Evolutionary conservation across 2,888 invertebrate species (phyloP).

Genomic region (Drosophila histrio): DNA sequence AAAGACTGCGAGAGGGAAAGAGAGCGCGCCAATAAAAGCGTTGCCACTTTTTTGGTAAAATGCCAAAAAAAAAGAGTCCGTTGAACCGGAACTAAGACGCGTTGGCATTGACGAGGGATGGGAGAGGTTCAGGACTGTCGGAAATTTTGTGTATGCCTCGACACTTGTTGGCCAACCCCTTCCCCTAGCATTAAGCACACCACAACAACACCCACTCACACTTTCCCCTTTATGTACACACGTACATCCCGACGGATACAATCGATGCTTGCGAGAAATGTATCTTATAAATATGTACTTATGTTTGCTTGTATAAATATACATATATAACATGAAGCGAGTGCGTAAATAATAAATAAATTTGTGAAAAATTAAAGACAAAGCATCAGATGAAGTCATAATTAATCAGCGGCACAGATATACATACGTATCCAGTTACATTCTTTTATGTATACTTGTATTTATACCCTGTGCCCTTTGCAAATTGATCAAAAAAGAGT

Average conservation of each 20-base stretch:
- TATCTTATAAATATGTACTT: slow-evolving; percentile 8
- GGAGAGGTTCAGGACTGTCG: slow-evolving; percentile 16
- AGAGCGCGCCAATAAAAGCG: slow-evolving; percentile 16
- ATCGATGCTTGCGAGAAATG: slow-evolving; percentile 17
- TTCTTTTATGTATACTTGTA: no score
- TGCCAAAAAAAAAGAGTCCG: slow-evolving; percentile 45
- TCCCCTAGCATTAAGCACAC: background rate
- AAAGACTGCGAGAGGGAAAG: slow-evolving; percentile 6
- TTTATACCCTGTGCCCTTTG: no score
- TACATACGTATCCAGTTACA: background rate
- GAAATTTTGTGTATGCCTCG: slow-evolving; percentile 23
- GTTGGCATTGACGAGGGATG: slow-evolving; percentile 18
- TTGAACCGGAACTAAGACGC: slow-evolving; percentile 51
- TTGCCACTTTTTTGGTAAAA: slow-evolving; percentile 48
- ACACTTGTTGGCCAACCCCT: slow-evolving; percentile 40
- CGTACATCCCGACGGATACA: background rate
- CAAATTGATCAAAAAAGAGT: background rate
- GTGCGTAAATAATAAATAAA: slow-evolving; percentile 15
- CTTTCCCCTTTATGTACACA: background rate
- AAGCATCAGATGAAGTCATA: slow-evolving; percentile 38
- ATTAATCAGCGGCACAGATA: slow-evolving; percentile 7
- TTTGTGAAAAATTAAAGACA: slow-evolving; percentile 19
- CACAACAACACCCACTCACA: background rate
- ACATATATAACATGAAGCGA: slow-evolving; percentile 10
- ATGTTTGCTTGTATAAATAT: background rate